These are phyloP conservation scores for Danio jaintianensis DNA, from an alignment of 2,797 vertebrate species.

Conservation along the genomic window DNA sequence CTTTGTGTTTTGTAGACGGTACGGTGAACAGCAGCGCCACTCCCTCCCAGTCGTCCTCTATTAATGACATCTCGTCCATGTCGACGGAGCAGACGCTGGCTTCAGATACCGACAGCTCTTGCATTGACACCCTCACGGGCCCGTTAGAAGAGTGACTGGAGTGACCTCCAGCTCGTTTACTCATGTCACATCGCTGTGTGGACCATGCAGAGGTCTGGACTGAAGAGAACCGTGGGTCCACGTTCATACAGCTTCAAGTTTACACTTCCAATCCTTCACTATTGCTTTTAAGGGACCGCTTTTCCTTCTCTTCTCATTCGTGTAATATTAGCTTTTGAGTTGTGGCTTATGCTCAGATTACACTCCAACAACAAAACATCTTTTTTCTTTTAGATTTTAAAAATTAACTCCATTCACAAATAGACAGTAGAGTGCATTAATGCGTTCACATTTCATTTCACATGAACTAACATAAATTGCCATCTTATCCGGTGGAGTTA, in stretches of 20 bases:
- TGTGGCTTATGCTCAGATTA: not conserved
- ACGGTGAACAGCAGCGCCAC: constrained; percentile 88
- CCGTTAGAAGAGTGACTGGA: constrained; percentile 88
- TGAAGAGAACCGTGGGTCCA: constrained; percentile 45
- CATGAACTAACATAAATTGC: not conserved
- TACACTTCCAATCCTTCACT: constrained; percentile 21
- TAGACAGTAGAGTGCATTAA: not conserved
- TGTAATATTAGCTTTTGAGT: not conserved
- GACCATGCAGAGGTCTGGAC: constrained; percentile 40
- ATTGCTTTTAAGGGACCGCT: constrained; percentile 17
- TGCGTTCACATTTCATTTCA: constrained; percentile 2
- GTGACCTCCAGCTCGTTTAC: constrained; percentile 70
- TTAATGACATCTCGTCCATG: constrained; percentile 99
- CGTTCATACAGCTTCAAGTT: constrained; percentile 21
- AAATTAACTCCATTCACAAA: not conserved
- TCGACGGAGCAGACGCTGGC: constrained; percentile 98
- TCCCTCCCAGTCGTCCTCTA: constrained; percentile 93
- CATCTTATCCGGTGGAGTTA: not conserved
- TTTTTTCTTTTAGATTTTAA: constrained; percentile 8
- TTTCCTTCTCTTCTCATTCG: not conserved
- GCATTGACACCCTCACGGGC: constrained; percentile 92
- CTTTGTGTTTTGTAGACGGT: constrained; percentile 80
- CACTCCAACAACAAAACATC: not conserved
- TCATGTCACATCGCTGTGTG: constrained; percentile 31
- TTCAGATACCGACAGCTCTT: constrained; percentile 98